Evolutionary conservation across 2,888 invertebrate species (phyloP).

Genomic region (Sicus ferrugineus): DNA sequence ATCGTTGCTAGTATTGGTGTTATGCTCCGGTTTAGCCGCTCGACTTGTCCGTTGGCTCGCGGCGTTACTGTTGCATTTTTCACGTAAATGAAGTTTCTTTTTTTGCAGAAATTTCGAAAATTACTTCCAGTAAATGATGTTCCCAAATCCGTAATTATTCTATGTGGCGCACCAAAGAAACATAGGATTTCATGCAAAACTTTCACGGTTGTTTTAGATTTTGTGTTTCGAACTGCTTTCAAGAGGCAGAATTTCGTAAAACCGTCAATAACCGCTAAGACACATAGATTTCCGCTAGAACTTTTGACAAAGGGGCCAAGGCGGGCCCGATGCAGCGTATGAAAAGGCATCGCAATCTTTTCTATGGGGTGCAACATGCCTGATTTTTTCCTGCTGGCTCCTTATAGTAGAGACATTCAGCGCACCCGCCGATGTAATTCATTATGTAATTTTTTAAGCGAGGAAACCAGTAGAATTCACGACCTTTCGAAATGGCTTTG

Average conservation of each 20-base stretch:
- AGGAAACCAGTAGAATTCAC: constrained; percentile 60
- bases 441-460: constrained; percentile 56
- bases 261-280: constrained; percentile 56
- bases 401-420: constrained; percentile 57
- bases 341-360: constrained; percentile 58
- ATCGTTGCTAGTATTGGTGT: constrained; percentile 41
- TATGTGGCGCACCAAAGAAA: constrained; percentile 49
- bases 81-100: constrained; percentile 40
- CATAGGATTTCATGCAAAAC: constrained; percentile 48
- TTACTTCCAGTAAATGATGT: constrained; percentile 54
- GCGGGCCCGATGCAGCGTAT: constrained; percentile 62
- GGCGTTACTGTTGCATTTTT: constrained; percentile 48
- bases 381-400: constrained; percentile 44
- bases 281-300: constrained; percentile 50
- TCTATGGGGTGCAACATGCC: constrained; percentile 60
- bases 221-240: constrained; percentile 51
- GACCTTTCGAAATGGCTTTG: constrained; percentile 47
- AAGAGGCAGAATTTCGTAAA: constrained; percentile 51
- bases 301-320: constrained; percentile 60
- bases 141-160: constrained; percentile 60
- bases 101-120: constrained; percentile 52
- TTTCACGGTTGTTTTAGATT: constrained; percentile 48
- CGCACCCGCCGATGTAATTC: constrained; percentile 53
- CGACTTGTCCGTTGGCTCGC: constrained; percentile 49
- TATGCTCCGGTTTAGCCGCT: constrained; percentile 46